Evolutionary conservation across 2,113 vertebrate species (phyloP).

Genomic region (Balaeniceps rex): DNA sequence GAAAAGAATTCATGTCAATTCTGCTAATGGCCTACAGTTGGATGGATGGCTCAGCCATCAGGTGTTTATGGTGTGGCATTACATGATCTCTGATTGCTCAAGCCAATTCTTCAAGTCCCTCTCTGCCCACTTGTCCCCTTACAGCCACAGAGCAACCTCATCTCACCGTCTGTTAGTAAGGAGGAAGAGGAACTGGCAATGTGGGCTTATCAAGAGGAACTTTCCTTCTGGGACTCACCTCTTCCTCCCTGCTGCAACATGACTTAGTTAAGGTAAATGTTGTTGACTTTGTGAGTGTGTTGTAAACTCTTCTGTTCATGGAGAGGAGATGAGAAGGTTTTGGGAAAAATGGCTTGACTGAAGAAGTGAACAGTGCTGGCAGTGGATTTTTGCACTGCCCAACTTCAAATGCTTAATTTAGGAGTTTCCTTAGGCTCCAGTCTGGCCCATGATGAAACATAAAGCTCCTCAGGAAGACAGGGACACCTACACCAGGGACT

Average conservation of each 20-base stretch:
- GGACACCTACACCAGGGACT: background rate
- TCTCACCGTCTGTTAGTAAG: background rate
- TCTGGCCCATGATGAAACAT: background rate
- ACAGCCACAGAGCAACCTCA: fast-evolving
- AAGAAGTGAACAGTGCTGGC: background rate
- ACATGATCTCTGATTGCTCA: background rate
- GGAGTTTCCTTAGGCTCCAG: background rate
- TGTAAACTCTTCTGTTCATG: background rate
- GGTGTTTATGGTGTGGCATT: background rate
- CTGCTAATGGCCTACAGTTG: background rate
- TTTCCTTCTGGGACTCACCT: background rate
- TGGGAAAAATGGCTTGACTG: background rate
- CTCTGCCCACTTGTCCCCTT: background rate
- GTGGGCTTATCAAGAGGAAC: background rate
- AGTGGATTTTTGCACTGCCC: background rate
- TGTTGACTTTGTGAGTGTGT: background rate
- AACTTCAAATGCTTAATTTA: background rate
- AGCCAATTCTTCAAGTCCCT: background rate
- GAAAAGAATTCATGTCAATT: background rate
- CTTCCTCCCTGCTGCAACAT: background rate
- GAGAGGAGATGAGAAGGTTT: background rate
- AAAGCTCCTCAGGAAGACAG: background rate
- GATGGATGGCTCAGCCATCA: background rate
- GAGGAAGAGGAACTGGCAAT: background rate
- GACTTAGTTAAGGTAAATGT: background rate